Evolutionary conservation across 2,797 vertebrate species (phyloP), one percentile per base, ranked within the genome.

Genomic region (Kryptolebias ocellatus): DNA sequence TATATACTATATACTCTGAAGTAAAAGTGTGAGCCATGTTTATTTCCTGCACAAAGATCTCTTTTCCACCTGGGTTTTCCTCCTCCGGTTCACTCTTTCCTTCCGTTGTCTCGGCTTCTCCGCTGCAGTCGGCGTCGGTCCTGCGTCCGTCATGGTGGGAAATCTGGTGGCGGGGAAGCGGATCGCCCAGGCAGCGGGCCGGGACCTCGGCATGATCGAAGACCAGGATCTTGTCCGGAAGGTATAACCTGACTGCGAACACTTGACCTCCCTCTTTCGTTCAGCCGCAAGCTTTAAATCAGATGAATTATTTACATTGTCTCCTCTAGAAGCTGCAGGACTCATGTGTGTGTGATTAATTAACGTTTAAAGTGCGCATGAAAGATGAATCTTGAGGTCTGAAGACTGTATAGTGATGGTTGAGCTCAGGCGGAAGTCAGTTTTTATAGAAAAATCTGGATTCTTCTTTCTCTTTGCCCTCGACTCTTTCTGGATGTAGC

Each of bases 121-220:
- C 12, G 37, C 69, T 68, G 29, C 68, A 99, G 94, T 94, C 7
- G 98, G 97, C 14, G 98, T 99, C 5, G 98, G 98, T 69, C 98
- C 98, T 72, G 98, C 98, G 27, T 99, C 98, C 28, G 96, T 99
- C 83, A 96, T 99, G 95, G 96, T 99, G 82, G 98, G 98, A 15
- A 99, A 99, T 87, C 94, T 99, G 89, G 97, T 99, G 72, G 98
- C 98, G 67, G 98, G 97, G 76, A 99, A 99, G 91, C 94, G 98
- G 65, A 98, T 99, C 1, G 98, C 98, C 68, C 96, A 99, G 87
- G 98, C 97, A 53, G 92, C 96, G 27, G 98, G 97, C 55, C 94
- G 97, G 84, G 98, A 99, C 78, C 95, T 99, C 12, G 97, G 97
- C 64, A 94, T 98, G 84, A 96, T 97, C 27, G 98, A 99, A 80